Percentiles rank a stretch among this genome's conserved stretches.
Evolutionary conservation across 2,888 invertebrate genomes (phyloP).

Genomic region (Amphiduros pacificus): DNA sequence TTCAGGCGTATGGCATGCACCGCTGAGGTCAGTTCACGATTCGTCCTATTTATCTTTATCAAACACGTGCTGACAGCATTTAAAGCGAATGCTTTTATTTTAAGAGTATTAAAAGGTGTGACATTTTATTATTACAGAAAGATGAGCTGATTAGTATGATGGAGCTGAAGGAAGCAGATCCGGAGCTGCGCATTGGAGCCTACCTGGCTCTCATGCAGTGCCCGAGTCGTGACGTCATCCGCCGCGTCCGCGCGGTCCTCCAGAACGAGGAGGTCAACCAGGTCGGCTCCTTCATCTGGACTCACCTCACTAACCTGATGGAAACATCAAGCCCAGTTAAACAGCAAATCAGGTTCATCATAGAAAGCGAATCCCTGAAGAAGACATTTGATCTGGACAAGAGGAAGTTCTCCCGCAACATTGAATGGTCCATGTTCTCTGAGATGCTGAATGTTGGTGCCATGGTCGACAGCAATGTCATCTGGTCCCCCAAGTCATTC

Average conservation of each 20-base stretch:
- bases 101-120: no score
- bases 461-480: constrained; percentile 52
- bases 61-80: no score
- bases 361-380: constrained; percentile 77
- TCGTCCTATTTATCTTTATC: no score
- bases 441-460: constrained; percentile 74
- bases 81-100: no score
- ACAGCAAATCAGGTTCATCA: constrained; percentile 80
- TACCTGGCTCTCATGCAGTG: constrained; percentile 89
- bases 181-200: constrained; percentile 83
- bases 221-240: constrained; percentile 69
- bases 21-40: no score
- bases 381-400: constrained; percentile 84
- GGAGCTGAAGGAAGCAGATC: constrained; percentile 72
- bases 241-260: constrained; percentile 26
- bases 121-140: constrained; percentile 30
- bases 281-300: constrained; percentile 94
- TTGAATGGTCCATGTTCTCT: constrained; percentile 77
- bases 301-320: constrained; percentile 83
- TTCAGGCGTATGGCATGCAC: constrained; percentile 73
- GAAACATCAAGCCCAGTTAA: constrained; percentile 83
- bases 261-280: constrained; percentile 45
- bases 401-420: constrained; percentile 88
- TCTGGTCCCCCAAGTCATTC: constrained; percentile 57
- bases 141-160: constrained; percentile 66